Evolutionary conservation across 2,888 invertebrate species (phyloP).

Genomic region (Physocephala rufipes): DNA sequence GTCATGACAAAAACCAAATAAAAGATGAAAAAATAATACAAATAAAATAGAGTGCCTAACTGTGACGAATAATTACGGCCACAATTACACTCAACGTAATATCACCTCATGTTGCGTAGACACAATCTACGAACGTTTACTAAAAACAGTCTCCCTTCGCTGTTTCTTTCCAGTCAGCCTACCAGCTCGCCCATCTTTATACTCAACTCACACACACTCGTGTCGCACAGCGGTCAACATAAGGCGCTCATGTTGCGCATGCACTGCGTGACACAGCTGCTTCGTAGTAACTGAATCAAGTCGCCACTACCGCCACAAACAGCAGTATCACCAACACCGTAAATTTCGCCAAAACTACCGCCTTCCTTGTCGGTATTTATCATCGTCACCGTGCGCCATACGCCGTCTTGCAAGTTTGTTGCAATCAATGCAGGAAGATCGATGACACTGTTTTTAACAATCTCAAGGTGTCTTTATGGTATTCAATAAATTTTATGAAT

Average conservation of each 20-base stretch:
- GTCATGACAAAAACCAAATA: neutral
- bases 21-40: neutral
- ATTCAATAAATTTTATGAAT: too few relatives aligned
- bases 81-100: neutral
- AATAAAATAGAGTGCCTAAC: neutral
- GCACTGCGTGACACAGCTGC: conserved; percentile 27
- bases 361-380: too few relatives aligned
- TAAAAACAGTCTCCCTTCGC: too few relatives aligned
- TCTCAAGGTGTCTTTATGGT: neutral
- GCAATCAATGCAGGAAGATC: conserved; percentile 1
- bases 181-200: too few relatives aligned
- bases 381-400: too few relatives aligned
- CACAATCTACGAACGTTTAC: neutral
- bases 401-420: too few relatives aligned
- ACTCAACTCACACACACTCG: too few relatives aligned
- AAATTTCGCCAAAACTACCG: too few relatives aligned
- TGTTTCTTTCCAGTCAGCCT: too few relatives aligned
- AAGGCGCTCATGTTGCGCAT: neutral
- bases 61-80: neutral
- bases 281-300: neutral
- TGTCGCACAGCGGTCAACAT: neutral
- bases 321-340: too few relatives aligned
- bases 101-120: conserved; percentile 26
- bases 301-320: neutral
- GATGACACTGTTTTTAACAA: conserved; percentile 10